These are phyloP conservation scores for Esperia sulphurella DNA, from an alignment of 2,888 invertebrate species.

Conservation along the genomic window DNA sequence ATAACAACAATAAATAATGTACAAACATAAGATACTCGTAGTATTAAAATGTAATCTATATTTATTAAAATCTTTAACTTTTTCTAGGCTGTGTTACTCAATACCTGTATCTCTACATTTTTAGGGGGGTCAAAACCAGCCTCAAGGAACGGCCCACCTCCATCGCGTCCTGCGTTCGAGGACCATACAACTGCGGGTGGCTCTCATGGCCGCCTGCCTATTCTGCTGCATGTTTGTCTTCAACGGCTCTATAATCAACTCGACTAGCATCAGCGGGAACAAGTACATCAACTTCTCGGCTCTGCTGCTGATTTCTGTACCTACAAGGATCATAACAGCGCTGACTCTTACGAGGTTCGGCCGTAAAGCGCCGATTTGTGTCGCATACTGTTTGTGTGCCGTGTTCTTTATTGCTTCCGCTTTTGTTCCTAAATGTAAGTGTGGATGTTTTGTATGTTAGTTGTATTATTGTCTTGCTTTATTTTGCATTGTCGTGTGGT, in stretches of 20 bases:
- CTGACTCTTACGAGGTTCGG: slow-evolving; percentile 82
- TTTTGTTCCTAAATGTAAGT: slow-evolving; percentile 73
- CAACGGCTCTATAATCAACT: slow-evolving; percentile 87
- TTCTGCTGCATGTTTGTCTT: slow-evolving; percentile 87
- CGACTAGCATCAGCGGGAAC: slow-evolving; percentile 85
- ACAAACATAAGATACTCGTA: no score
- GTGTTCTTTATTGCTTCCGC: slow-evolving; percentile 76
- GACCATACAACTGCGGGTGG: slow-evolving; percentile 49
- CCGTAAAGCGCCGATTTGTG: slow-evolving; percentile 65
- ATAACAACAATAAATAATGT: no score
- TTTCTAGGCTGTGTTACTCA: no score
- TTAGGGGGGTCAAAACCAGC: slow-evolving; percentile 27
- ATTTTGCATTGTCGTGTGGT: no score
- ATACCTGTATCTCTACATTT: neutral
- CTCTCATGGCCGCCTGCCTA: slow-evolving; percentile 80
- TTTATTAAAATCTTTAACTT: no score
- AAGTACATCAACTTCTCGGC: slow-evolving; percentile 87
- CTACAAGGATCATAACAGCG: slow-evolving; percentile 69
- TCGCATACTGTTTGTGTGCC: slow-evolving; percentile 66
- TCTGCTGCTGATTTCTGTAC: slow-evolving; percentile 82
- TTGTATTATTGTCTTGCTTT: neutral
- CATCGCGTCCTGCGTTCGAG: slow-evolving; percentile 49
- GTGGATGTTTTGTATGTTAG: slow-evolving; percentile 10
- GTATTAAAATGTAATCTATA: no score
- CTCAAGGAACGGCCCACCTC: slow-evolving; percentile 27